These are phyloP conservation scores for Plagiodera versicolora DNA, from an alignment of 2,888 invertebrate species.

Conservation along the genomic window DNA sequence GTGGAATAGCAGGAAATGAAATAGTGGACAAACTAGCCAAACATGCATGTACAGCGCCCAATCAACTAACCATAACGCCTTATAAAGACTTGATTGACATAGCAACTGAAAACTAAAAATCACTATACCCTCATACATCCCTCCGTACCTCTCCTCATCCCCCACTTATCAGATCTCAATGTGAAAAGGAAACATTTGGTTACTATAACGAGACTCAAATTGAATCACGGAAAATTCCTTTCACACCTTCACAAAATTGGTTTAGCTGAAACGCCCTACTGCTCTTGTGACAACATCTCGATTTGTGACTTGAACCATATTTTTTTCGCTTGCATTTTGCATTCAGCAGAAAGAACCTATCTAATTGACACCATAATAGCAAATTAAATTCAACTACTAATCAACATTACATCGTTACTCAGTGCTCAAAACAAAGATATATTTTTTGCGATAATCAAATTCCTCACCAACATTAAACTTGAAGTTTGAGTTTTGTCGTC, in stretches of 20 bases:
- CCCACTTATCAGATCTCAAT: not conserved
- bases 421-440: not conserved
- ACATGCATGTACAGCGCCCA: not conserved
- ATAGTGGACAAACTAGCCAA: conserved; percentile 1
- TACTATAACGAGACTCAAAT: not conserved
- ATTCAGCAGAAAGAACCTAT: not conserved
- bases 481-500: too few species aligned
- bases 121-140: conserved; percentile 1
- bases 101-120: not conserved
- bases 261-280: not conserved
- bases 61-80: not conserved
- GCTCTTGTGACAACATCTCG: not conserved
- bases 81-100: not conserved
- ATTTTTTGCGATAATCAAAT: not conserved
- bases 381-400: not conserved
- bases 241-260: not conserved
- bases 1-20: conserved; percentile 2
- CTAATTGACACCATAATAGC: not conserved
- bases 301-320: not conserved
- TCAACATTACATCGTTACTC: not conserved
- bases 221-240: not conserved
- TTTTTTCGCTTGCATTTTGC: not conserved
- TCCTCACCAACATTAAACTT: not conserved
- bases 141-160: not conserved
- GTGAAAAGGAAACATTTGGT: not conserved